Base-by-base conservation (phyloP, 2,888 invertebrate species). In the Luffia ferchaultella region DNA sequence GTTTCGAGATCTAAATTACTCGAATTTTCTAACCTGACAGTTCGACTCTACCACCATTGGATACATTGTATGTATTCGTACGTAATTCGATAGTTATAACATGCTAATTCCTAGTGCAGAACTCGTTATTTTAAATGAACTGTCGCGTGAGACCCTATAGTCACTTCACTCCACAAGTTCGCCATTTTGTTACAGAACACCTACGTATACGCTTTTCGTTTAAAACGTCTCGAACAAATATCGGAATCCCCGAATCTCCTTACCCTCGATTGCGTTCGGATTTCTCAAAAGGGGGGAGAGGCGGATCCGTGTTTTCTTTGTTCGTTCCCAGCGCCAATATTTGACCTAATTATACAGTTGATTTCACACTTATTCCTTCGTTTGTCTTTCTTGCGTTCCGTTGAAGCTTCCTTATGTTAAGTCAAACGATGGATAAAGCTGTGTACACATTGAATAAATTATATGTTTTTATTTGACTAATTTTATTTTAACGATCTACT, bases 271-370 rank as follows among this genome's bases (percentile, higher is more conserved):
- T 12, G 1, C 40, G 42, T 19, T 57, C 62, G 60, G 60, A 67
- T 67, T 65, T 62, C 69, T 65, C 62, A 61, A 68, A n/a, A n/a
- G 71, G 68, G 71, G 65, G 62, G 61, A 64, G 55, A 59, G 53
- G 58, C 58, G 69, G 67, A 68, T 63, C 66, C 59, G 59, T 71
- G 70, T 72, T 73, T 75, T 75, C 74, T 76, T 75, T 76, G 74
- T 73, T 70, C 60, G 63, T 62, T 60, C 66, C 65, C 60, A 67
- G 61, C 63, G 57, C 71, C 76, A 75, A 75, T 75, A 73, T 75
- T 74, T 73, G 70, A 60, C 57, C 69, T 66, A 73, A 74, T 75
- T 75, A 73, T 69, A 65, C 73, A 71, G 64, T 67, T 71, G 72
- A 75, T 75, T 75, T 75, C 73, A 72, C 74, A 72, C 73, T 71